These are phyloP conservation scores for Neelides folsomi DNA, from an alignment of 2,888 invertebrate species.

Conservation along the genomic window DNA sequence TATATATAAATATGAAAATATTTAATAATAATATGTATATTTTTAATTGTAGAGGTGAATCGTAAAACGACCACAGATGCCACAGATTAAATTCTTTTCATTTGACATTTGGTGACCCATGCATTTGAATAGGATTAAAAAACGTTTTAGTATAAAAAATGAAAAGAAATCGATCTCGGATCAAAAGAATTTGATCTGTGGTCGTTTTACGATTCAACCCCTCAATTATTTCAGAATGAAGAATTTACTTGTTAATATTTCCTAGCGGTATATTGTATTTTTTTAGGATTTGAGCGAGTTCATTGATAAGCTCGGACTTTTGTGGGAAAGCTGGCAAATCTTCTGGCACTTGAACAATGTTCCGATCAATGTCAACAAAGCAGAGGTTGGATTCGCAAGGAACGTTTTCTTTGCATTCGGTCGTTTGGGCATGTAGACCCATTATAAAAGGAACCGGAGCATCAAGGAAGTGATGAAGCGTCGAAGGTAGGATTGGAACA, in stretches of 20 bases:
- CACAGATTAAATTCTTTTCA: too few species aligned
- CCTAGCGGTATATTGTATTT: slow-evolving; percentile 46
- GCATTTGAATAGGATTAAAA: too few species aligned
- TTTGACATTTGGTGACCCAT: too few species aligned
- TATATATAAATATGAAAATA: too few species aligned
- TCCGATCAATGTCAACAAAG: slow-evolving; percentile 89
- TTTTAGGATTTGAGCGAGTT: slow-evolving; percentile 51
- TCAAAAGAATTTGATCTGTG: too few species aligned
- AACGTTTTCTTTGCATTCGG: slow-evolving; percentile 26
- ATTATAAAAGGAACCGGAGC: slow-evolving; percentile 99
- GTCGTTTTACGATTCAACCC: too few species aligned
- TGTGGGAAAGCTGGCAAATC: slow-evolving; percentile 77
- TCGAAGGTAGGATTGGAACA: slow-evolving; percentile 92
- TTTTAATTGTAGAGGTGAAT: too few species aligned
- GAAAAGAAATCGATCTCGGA: too few species aligned
- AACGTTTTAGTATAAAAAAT: too few species aligned
- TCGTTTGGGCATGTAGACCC: slow-evolving; percentile 52
- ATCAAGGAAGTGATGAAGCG: slow-evolving; percentile 89
- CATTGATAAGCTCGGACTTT: slow-evolving; percentile 69
- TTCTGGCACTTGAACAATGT: slow-evolving; percentile 70
- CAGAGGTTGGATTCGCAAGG: slow-evolving; percentile 68
- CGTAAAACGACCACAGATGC: too few species aligned
- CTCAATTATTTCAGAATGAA: too few species aligned
- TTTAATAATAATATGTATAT: too few species aligned
- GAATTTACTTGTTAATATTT: slow-evolving; percentile 20